Base-by-base conservation (phyloP, 2,797 vertebrate species). In the Yasuhikotakia modesta region DNA sequence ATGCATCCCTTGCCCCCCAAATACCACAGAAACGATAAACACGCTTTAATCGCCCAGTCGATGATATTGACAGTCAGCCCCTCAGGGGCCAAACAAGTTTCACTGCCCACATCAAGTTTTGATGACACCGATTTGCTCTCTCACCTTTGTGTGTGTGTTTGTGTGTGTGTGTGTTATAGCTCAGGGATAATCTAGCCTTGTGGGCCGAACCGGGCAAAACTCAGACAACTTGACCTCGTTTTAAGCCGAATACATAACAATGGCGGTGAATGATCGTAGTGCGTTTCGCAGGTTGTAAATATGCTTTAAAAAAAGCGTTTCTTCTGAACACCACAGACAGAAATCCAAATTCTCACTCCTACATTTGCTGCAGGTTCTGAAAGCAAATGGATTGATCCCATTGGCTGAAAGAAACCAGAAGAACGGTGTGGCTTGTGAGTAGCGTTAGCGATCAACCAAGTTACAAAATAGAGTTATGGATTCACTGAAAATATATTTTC, bases 401-500 rank as follows among this genome's bases (percentile, higher is more conserved):
- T 70, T 50, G 16, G 14, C 30, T 60, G 57, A 30, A 46, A 68
- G 52, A 76, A 68, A 58, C 64, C 21, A 24, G n/a, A 60, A 48
- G 52, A 77, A n/a, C 46, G 45, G 19, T 27, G 24, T 46, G 30
- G 61, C n/a, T 64, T 70, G 60, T 58, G 61, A 70, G 19, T 27
- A 21, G 43, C 27, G 73, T 64, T 82, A 67, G 69, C 64, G 78
- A 69, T 83, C 75, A 69, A 70, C 50, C 57, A 78, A 70, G 81
- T 39, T 61, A 64, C 52, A 70, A 65, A 80, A 76, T 72, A 53
- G 74, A 80, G 64, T 70, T 61, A 63, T 76, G 63, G 58, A 68
- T 80, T 70, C 69, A 78, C 82, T 78, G 78, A 78, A 83, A 83
- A 80, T 78, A 83, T 73, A 73, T 75, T 63, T 75, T 71, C 78